phyloP scores from a whole-genome alignment of 1,140 invertebrate genomes.

The Saccostrea glomerata region DNA sequence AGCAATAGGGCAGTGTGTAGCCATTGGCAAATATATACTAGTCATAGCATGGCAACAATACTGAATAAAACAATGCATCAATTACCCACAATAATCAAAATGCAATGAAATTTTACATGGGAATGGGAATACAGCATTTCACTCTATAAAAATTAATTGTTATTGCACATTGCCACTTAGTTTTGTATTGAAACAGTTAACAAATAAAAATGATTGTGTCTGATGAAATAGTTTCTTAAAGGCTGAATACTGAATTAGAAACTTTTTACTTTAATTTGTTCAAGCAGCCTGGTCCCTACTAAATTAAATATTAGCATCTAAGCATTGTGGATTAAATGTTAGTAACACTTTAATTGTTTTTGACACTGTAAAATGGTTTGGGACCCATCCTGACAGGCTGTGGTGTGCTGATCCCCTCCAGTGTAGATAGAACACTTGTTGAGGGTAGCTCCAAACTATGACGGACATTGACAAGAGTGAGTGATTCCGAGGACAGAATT shows the following conservation, averaged over 20 bases:
- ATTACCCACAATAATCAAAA: conserved; percentile 14
- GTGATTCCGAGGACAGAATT: conserved; percentile 52
- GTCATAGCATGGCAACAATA: background rate
- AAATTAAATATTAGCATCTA: background rate
- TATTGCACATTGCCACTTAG: conserved; percentile 25
- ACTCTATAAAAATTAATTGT: background rate
- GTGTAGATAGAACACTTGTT: conserved; percentile 36
- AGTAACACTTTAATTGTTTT: conserved; percentile 47
- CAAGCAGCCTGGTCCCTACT: background rate
- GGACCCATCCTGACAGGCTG: conserved; percentile 71
- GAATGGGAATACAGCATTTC: background rate
- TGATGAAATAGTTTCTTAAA: background rate
- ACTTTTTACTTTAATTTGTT: background rate
- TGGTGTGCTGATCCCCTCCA: conserved; percentile 55
- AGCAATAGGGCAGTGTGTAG: background rate
- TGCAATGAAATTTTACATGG: background rate
- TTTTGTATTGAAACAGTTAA: background rate
- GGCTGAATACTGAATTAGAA: background rate
- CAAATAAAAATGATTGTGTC: background rate
- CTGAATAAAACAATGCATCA: background rate
- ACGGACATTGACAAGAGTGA: conserved; percentile 54
- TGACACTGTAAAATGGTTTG: conserved; percentile 75
- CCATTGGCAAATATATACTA: background rate
- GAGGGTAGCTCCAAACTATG: conserved; percentile 70
- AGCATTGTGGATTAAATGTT: background rate